phyloP scores from a whole-genome alignment of 1,140 invertebrate species.

The Euura lappo region DNA sequence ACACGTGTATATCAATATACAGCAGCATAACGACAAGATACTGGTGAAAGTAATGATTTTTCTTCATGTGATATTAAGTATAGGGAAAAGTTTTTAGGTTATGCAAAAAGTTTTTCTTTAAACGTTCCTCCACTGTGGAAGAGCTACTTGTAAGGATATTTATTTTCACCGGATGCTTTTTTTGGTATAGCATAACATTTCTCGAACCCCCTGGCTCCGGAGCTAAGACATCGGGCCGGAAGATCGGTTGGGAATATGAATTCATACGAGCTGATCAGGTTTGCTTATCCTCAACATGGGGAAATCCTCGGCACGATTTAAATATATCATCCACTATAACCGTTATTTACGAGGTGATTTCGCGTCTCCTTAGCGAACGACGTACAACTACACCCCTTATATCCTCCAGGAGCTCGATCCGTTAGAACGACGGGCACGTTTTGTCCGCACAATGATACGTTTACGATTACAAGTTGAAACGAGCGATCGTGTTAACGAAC shows the following conservation, averaged over 20 bases:
- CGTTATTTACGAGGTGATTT: not conserved
- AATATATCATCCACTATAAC: not conserved
- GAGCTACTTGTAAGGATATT: not conserved
- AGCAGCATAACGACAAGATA: not conserved
- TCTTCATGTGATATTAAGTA: not conserved
- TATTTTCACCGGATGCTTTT: not conserved
- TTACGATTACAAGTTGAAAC: slow-evolving; percentile 3
- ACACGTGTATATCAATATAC: too few relatives aligned
- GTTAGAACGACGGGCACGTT: not conserved
- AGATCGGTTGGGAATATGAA: slow-evolving; percentile 20
- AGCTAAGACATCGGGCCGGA: slow-evolving; percentile 16
- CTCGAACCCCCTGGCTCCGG: not conserved
- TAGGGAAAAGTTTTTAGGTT: not conserved
- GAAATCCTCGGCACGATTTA: too few relatives aligned
- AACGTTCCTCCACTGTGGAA: not conserved
- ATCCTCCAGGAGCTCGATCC: not conserved
- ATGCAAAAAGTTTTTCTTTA: not conserved
- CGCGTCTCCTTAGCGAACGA: too few relatives aligned
- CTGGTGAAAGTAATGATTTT: not conserved
- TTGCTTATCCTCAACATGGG: not conserved
- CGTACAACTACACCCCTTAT: not conserved
- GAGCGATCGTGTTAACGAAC: not conserved
- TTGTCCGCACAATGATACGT: not conserved
- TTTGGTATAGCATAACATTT: not conserved
- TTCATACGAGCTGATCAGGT: slow-evolving; percentile 15